A percentile compares a stretch with the other conserved stretches of the same genome.
Evolutionary conservation across 2,113 vertebrate genomes (phyloP).

Genomic region (Rafetus swinhoei): DNA sequence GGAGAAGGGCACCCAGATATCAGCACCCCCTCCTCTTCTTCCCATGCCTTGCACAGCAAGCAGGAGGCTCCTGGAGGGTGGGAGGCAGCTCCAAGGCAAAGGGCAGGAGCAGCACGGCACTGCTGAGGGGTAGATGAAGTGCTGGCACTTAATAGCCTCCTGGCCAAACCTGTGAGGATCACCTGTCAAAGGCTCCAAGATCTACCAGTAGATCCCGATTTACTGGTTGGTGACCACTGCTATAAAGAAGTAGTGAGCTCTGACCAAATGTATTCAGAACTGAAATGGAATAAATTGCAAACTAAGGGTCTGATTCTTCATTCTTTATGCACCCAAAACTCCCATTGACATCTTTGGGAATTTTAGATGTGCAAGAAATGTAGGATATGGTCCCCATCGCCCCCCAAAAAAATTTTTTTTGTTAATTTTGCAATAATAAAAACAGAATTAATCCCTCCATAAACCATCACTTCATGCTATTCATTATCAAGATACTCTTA

Average conservation of each 20-base stretch:
- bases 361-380: background rate
- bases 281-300: slow-evolving; percentile 48
- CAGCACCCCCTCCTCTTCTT: too few species aligned
- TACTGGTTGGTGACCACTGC: too few species aligned
- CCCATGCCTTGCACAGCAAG: too few species aligned
- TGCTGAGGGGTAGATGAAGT: too few species aligned
- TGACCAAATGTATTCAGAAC: slow-evolving; percentile 32
- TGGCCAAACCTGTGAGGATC: too few species aligned
- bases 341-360: background rate
- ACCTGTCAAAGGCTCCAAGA: too few species aligned
- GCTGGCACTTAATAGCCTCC: too few species aligned
- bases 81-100: too few species aligned
- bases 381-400: background rate
- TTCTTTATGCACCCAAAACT: slow-evolving; percentile 34
- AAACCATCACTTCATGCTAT: slow-evolving; percentile 74
- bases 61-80: too few species aligned
- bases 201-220: too few species aligned
- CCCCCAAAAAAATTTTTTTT: background rate
- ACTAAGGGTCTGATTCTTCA: slow-evolving; percentile 38
- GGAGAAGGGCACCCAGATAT: too few species aligned
- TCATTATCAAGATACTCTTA: slow-evolving; percentile 75
- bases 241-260: slow-evolving; percentile 27
- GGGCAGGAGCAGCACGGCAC: too few species aligned
- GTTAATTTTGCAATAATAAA: slow-evolving; percentile 44
- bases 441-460: slow-evolving; percentile 52